Percentiles rank a stretch among this genome's conserved stretches.
Conservation (phyloP, 2,113 vertebrate species). For the Tympanuchus pallidicinctus region DNA sequence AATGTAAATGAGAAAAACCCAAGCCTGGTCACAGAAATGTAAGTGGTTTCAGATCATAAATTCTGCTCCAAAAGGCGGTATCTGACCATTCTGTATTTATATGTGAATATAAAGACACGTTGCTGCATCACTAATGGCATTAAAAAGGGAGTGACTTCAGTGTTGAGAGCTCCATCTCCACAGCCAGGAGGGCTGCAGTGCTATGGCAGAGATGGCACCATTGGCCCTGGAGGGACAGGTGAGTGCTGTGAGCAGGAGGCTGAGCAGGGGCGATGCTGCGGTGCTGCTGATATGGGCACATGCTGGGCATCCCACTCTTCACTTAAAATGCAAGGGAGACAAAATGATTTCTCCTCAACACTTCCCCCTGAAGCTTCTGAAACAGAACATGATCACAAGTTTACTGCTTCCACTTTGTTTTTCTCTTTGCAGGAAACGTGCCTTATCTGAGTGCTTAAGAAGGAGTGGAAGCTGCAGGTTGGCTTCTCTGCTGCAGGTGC, state of each 20-base stretch:
- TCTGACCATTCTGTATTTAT: conserved; percentile 61
- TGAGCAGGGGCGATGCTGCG: background rate
- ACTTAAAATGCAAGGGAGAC: background rate
- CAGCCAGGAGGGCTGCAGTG: fast-evolving
- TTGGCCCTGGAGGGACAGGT: fast-evolving
- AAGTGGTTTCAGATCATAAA: conserved; percentile 55
- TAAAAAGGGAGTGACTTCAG: conserved; percentile 26
- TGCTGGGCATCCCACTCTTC: background rate
- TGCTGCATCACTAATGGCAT: conserved; percentile 51
- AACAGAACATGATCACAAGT: fast-evolving
- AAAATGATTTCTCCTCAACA: background rate
- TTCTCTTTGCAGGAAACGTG: background rate
- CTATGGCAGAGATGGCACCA: fast-evolving
- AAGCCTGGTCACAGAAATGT: conserved; percentile 39
- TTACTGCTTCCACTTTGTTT: background rate
- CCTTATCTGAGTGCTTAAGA: background rate
- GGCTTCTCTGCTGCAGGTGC: background rate
- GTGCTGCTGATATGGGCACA: background rate
- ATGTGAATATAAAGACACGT: conserved; percentile 54
- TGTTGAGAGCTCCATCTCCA: background rate
- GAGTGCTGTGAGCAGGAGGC: fast-evolving
- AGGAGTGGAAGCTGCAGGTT: background rate
- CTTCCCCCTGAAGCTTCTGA: background rate
- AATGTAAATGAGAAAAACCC: conserved; percentile 60
- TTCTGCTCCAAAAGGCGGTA: conserved; percentile 41